These are phyloP conservation scores for Aphyosemion australe DNA, from an alignment of 2,113 vertebrate species.

Conservation along the genomic window DNA sequence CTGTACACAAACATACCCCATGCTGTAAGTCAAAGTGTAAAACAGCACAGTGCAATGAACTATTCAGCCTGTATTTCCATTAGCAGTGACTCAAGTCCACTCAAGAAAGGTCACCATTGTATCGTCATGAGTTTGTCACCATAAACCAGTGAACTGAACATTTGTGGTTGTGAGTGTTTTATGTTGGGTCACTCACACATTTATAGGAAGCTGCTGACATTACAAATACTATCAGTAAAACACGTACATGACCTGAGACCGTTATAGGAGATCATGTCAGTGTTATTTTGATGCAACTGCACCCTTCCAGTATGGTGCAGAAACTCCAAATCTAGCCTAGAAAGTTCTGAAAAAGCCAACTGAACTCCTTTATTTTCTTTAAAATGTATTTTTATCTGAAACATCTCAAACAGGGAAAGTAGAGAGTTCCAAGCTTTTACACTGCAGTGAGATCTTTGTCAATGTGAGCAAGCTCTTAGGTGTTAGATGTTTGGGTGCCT, in stretches of 20 bases:
- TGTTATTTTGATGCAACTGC: background rate
- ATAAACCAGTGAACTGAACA: slow-evolving; percentile 33
- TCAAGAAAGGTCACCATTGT: slow-evolving; percentile 48
- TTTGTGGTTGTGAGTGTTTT: slow-evolving; percentile 14
- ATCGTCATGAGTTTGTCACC: slow-evolving; percentile 11
- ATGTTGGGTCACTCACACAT: slow-evolving; percentile 2
- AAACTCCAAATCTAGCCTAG: background rate
- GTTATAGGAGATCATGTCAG: background rate
- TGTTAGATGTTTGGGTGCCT: too few relatives aligned
- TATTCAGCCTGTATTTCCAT: slow-evolving; percentile 5
- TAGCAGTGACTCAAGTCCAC: slow-evolving; percentile 6
- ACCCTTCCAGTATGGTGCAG: background rate
- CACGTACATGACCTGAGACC: slow-evolving; percentile 21
- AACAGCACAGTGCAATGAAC: background rate
- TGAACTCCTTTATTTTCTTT: too few relatives aligned
- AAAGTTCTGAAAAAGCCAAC: too few relatives aligned
- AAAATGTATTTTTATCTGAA: too few relatives aligned
- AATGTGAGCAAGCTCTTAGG: too few relatives aligned
- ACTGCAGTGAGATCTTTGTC: too few relatives aligned
- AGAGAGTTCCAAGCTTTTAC: too few relatives aligned
- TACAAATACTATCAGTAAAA: slow-evolving; percentile 24
- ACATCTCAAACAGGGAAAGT: too few relatives aligned
- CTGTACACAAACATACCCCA: slow-evolving; percentile 8
- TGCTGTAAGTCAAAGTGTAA: slow-evolving; percentile 1
- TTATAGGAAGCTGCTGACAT: slow-evolving; percentile 12